Evolutionary conservation across 2,888 invertebrate genomes (phyloP).

Genomic region (Kryphioiulus occultus): DNA sequence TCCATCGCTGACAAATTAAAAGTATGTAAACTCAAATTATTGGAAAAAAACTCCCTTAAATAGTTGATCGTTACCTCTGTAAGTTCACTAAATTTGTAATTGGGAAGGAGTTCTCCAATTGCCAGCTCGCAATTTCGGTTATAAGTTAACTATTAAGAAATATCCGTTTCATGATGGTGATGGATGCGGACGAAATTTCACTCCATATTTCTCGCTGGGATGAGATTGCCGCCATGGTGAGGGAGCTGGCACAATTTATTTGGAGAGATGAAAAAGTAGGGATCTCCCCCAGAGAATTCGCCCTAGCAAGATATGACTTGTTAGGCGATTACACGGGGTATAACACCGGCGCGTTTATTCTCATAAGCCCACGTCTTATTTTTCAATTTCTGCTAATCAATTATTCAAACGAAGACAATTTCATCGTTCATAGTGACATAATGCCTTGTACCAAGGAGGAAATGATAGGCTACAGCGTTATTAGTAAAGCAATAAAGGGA

Average conservation of each 20-base stretch:
- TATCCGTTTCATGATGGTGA: neutral
- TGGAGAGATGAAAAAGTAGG: constrained; percentile 7
- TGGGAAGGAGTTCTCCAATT: neutral
- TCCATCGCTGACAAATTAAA: constrained; percentile 28
- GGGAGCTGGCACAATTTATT: neutral
- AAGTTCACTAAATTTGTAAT: neutral
- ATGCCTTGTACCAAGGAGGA: constrained; percentile 30
- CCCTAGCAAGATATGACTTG: constrained; percentile 45
- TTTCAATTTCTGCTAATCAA: constrained; percentile 50
- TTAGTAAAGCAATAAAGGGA: constrained; percentile 51
- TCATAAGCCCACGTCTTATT: constrained; percentile 46
- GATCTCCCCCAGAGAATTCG: neutral
- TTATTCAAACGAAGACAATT: constrained; percentile 50
- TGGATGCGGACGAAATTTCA: constrained; percentile 1
- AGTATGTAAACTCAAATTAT: neutral
- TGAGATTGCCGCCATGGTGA: neutral
- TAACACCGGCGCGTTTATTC: constrained; percentile 44
- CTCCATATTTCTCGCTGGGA: constrained; percentile 2
- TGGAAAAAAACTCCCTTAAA: neutral
- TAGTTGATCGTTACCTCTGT: neutral
- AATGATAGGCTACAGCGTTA: constrained; percentile 50
- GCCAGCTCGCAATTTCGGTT: neutral
- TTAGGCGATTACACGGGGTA: constrained; percentile 28
- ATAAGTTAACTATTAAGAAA: constrained; percentile 22
- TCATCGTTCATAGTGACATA: constrained; percentile 50